Percentiles rank a stretch among this genome's conserved stretches.
These are phyloP conservation scores for Orycteropus afer DNA, from an alignment of 2,113 vertebrate genomes.

Conservation along the genomic window DNA sequence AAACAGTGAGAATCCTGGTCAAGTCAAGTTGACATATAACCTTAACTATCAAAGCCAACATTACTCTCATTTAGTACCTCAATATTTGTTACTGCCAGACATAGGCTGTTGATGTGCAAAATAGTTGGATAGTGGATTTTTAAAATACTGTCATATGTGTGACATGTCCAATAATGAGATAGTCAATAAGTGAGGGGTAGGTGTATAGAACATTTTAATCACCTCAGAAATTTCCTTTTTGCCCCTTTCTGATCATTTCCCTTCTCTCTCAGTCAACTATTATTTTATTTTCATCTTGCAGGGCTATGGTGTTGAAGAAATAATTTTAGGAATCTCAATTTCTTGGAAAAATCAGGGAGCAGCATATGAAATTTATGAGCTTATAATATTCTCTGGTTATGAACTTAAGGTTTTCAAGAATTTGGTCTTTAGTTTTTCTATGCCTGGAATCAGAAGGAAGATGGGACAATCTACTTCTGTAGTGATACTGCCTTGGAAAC, in stretches of 20 bases:
- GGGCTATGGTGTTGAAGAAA: background rate
- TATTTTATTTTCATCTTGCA: background rate
- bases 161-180: background rate
- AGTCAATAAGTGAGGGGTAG: background rate
- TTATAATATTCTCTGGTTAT: background rate
- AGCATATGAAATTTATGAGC: conserved; percentile 2
- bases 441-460: background rate
- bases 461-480: too few relatives aligned
- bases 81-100: background rate
- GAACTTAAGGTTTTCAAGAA: background rate
- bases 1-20: background rate
- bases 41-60: background rate
- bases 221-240: background rate
- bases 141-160: background rate
- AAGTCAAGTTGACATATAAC: background rate
- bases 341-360: background rate
- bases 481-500: too few relatives aligned
- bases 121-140: background rate
- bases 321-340: conserved; percentile 24
- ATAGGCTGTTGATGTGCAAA: background rate
- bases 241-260: background rate
- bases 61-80: background rate
- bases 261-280: background rate
- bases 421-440: background rate
- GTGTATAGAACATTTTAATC: background rate